A percentile compares a stretch with the other conserved stretches of the same genome.
phyloP scores from a whole-genome alignment of 2,113 vertebrate genomes.

The Pogonocichla stellata region DNA sequence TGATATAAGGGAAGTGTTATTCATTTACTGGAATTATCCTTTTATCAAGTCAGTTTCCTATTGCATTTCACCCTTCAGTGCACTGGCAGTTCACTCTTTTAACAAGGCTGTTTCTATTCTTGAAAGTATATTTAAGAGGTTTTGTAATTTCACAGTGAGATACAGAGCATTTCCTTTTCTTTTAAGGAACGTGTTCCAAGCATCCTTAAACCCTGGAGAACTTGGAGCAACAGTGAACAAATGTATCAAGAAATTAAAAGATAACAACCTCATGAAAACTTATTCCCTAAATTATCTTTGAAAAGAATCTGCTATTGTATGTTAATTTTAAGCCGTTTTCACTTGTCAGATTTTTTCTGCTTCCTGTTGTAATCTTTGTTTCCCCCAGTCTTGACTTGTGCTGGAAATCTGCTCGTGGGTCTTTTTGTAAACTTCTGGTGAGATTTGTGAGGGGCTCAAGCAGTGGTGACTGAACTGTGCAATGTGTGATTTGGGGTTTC shows the following conservation, averaged over 20 bases:
- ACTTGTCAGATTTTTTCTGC: neutral
- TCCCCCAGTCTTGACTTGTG: neutral
- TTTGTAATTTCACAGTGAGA: neutral
- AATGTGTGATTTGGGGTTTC: accelerated
- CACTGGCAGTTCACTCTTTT: conserved; percentile 37
- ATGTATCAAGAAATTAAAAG: neutral
- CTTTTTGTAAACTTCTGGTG: neutral
- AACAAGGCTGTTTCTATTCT: conserved; percentile 51
- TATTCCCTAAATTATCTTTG: neutral
- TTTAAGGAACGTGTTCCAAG: neutral
- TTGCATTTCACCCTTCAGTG: conserved; percentile 67
- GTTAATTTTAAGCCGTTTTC: neutral
- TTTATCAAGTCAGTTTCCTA: conserved; percentile 67
- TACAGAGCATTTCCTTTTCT: neutral
- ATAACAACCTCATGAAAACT: neutral
- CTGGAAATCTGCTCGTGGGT: neutral
- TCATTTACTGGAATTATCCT: conserved; percentile 70
- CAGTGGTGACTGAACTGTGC: neutral
- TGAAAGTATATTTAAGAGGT: conserved; percentile 24
- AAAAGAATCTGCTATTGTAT: neutral
- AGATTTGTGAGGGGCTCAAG: neutral
- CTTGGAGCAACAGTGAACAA: neutral
- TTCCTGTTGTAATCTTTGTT: neutral
- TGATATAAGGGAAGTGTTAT: conserved; percentile 57
- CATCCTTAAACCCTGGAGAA: neutral